phyloP scores from a whole-genome alignment of 2,888 invertebrate species.

The Phlogophora meticulosa region DNA sequence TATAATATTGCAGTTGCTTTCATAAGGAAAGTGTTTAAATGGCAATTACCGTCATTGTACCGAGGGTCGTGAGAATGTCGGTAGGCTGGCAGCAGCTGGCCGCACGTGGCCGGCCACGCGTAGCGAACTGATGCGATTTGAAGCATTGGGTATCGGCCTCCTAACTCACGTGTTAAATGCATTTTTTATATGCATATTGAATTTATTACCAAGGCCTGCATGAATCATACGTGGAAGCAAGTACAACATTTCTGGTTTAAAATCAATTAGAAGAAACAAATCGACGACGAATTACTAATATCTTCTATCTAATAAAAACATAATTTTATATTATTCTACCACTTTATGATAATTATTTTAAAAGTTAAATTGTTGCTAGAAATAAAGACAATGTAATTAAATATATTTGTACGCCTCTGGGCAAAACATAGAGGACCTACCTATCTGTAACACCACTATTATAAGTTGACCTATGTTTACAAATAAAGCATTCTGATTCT shows the following conservation, averaged over 20 bases:
- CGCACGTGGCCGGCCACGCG: constrained; percentile 63
- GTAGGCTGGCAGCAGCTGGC: not conserved
- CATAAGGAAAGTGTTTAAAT: constrained; percentile 33
- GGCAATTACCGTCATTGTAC: constrained; percentile 21
- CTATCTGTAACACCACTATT: too few relatives aligned
- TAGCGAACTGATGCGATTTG: constrained; percentile 69
- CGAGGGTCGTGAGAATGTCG: constrained; percentile 50
- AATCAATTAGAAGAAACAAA: not conserved
- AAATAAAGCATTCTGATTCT: too few relatives aligned
- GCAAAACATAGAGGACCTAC: too few relatives aligned
- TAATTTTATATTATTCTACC: too few relatives aligned
- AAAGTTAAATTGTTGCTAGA: too few relatives aligned
- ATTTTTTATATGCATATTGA: constrained; percentile 40
- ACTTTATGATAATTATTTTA: too few relatives aligned
- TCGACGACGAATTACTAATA: too few relatives aligned
- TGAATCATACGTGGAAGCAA: constrained; percentile 20
- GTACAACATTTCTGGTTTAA: not conserved
- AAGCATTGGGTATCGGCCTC: constrained; percentile 60
- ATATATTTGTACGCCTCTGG: too few relatives aligned
- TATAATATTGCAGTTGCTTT: constrained; percentile 15
- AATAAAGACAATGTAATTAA: too few relatives aligned
- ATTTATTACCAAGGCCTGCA: constrained; percentile 21
- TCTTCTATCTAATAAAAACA: too few relatives aligned
- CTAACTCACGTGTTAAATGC: constrained; percentile 61
- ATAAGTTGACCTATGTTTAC: too few relatives aligned